Percentiles rank a stretch among this genome's conserved stretches.
Conservation (phyloP, 2,888 invertebrate genomes). For the Nephrotoma appendiculata region DNA sequence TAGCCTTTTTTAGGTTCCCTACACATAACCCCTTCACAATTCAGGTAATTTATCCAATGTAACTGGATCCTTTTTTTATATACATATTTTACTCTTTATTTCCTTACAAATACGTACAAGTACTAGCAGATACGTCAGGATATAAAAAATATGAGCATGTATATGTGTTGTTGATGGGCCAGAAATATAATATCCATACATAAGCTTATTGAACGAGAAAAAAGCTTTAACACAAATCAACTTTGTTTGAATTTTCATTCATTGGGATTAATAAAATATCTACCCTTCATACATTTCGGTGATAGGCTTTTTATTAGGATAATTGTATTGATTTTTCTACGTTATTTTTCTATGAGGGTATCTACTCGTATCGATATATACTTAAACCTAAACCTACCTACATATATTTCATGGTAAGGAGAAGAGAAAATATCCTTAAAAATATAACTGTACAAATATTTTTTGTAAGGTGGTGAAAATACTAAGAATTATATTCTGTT, state of each 20-base stretch:
- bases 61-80: background rate
- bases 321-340: background rate
- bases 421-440: background rate
- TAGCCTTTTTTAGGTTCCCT: background rate
- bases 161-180: background rate
- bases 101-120: background rate
- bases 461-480: background rate
- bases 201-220: background rate
- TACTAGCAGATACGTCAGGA: background rate
- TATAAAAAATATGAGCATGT: background rate
- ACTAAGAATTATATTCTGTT: background rate
- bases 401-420: background rate
- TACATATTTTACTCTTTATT: background rate
- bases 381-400: background rate
- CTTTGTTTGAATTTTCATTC: background rate
- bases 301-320: background rate
- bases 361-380: background rate
- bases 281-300: background rate
- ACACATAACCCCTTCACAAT: background rate
- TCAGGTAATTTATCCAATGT: background rate
- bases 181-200: background rate
- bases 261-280: background rate
- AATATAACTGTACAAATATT: background rate
- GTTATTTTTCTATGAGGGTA: background rate
- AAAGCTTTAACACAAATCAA: background rate